A percentile compares a stretch with the other conserved stretches of the same genome.
These are phyloP conservation scores for Lepus europaeus DNA, from an alignment of 2,113 vertebrate species.

Conservation along the genomic window DNA sequence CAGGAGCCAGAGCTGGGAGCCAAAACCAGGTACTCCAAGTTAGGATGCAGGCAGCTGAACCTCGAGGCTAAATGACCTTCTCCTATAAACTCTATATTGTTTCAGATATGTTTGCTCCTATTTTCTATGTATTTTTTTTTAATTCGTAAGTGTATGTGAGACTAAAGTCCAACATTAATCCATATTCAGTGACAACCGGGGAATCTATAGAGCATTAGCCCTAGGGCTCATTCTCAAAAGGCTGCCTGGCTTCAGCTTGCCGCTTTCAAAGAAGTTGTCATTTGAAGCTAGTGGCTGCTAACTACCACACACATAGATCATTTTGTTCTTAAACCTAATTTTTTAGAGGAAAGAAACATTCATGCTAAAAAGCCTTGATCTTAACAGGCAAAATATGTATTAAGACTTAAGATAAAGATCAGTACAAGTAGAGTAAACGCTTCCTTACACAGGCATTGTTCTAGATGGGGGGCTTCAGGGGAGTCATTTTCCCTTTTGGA, in stretches of 20 bases:
- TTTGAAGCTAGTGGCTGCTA: background rate
- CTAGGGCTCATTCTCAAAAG: background rate
- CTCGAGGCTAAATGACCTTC: no score
- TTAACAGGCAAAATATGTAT: background rate
- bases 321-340: background rate
- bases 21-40: no score
- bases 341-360: background rate
- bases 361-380: background rate
- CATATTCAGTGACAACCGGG: background rate
- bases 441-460: background rate
- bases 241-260: accelerated
- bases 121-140: background rate
- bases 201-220: no score
- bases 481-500: background rate
- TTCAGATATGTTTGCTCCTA: background rate
- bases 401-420: background rate
- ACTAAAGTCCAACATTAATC: background rate
- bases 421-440: background rate
- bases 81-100: no score
- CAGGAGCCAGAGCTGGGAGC: no score
- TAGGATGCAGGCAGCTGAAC: no score
- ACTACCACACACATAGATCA: background rate
- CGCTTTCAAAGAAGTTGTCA: background rate
- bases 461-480: background rate
- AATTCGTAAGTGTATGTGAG: background rate